Evolutionary conservation across 2,888 invertebrate species (phyloP).

Genomic region (Hyles lineata): DNA sequence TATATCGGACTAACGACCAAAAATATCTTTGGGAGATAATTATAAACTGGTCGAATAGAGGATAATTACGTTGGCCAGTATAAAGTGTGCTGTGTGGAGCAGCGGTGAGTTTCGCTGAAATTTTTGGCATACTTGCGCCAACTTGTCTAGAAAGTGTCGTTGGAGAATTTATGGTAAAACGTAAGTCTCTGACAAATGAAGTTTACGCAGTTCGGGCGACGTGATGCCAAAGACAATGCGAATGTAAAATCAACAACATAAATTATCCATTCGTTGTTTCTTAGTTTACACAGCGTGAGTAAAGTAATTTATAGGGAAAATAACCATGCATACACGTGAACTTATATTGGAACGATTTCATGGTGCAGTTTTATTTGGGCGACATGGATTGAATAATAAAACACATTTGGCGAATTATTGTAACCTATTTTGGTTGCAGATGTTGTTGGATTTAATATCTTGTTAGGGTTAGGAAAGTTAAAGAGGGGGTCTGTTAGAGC

Average conservation of each 20-base stretch:
- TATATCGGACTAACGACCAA: neutral
- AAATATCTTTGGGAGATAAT: neutral
- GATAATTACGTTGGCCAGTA: slow-evolving; percentile 10
- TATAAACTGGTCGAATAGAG: neutral
- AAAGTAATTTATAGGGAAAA: neutral
- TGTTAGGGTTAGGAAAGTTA: neutral
- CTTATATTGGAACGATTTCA: neutral
- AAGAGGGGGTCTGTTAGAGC: neutral
- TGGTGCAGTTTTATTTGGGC: neutral
- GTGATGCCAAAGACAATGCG: slow-evolving; percentile 64
- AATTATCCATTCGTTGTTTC: slow-evolving; percentile 58
- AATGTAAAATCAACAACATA: slow-evolving; percentile 68
- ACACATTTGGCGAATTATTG: no score
- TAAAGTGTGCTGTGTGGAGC: slow-evolving; percentile 25
- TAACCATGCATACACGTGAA: neutral
- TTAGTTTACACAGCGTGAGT: slow-evolving; percentile 30
- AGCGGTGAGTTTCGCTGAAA: slow-evolving; percentile 34
- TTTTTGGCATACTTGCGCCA: slow-evolving; percentile 55
- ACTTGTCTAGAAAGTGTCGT: slow-evolving; percentile 56
- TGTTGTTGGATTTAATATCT: neutral
- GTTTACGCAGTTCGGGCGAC: slow-evolving; percentile 66
- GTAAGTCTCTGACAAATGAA: slow-evolving; percentile 71
- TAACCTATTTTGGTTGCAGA: no score
- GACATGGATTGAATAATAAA: no score
- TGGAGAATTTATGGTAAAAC: slow-evolving; percentile 63